These are phyloP conservation scores for Eriosoma lanigerum DNA, from an alignment of 1,140 invertebrate genomes.

Conservation along the genomic window DNA sequence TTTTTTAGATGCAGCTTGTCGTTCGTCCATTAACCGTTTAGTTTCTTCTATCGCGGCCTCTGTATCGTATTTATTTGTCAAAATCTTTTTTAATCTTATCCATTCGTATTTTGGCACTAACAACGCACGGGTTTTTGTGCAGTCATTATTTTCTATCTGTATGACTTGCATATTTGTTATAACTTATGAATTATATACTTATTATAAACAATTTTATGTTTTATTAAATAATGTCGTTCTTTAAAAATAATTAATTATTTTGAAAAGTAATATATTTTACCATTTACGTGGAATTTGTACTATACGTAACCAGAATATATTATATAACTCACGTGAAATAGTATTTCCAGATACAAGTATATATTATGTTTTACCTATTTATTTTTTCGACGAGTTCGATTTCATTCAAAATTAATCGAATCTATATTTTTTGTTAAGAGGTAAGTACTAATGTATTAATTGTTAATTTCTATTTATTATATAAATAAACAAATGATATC, in stretches of 20 bases:
- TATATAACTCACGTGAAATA: not conserved
- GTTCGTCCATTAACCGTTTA: conserved; percentile 9
- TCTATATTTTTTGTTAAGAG: too few species aligned
- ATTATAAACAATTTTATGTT: not conserved
- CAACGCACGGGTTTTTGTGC: not conserved
- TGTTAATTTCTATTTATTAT: too few species aligned
- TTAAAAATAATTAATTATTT: not conserved
- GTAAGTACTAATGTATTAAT: too few species aligned
- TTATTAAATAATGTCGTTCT: not conserved
- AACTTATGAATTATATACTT: too few species aligned
- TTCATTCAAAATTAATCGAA: too few species aligned
- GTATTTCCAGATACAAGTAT: too few species aligned
- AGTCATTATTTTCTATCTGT: not conserved
- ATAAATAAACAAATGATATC: too few species aligned
- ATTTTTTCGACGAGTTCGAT: too few species aligned
- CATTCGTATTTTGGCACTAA: conserved; percentile 9
- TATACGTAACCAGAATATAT: not conserved
- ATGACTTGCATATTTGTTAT: not conserved
- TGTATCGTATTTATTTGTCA: not conserved
- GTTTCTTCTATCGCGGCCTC: not conserved
- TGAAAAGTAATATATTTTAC: not conserved
- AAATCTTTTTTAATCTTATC: conserved; percentile 10
- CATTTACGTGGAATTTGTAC: not conserved
- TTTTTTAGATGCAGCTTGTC: not conserved
- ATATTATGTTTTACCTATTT: too few species aligned